Conservation (phyloP, 2,797 vertebrate genomes). For the Tachyglossus aculeatus region DNA sequence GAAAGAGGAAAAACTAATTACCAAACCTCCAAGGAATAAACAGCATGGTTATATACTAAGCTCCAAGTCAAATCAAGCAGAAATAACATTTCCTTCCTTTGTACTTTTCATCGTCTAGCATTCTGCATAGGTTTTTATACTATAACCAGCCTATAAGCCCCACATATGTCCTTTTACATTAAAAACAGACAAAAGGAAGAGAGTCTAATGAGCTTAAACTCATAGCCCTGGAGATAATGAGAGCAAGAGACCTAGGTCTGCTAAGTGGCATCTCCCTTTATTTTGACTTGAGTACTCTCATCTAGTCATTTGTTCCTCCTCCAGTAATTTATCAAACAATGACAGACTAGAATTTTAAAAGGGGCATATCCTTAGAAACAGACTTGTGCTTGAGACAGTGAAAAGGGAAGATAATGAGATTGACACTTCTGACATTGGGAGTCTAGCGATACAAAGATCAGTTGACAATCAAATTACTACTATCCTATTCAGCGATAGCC, state of each 20-base stretch:
- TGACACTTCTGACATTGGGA: slow-evolving; percentile 38
- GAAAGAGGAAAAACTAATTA: not conserved
- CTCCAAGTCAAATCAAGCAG: not conserved
- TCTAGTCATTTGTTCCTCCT: slow-evolving; percentile 17
- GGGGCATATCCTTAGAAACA: not conserved
- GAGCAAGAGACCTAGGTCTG: slow-evolving; percentile 32
- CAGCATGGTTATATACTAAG: not conserved
- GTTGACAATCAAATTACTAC: slow-evolving; percentile 52
- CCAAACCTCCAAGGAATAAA: not conserved
- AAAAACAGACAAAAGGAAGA: slow-evolving; percentile 28
- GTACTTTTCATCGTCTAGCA: not conserved
- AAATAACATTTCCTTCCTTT: not conserved
- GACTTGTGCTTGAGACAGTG: slow-evolving; percentile 22
- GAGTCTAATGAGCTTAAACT: slow-evolving; percentile 23
- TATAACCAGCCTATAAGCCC: not conserved
- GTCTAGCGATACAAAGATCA: slow-evolving; percentile 46
- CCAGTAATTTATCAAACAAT: slow-evolving; percentile 27
- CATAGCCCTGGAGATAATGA: slow-evolving; percentile 26
- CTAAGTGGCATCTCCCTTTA: not conserved
- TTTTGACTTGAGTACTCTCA: slow-evolving; percentile 1
- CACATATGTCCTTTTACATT: slow-evolving; percentile 18
- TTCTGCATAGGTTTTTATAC: not conserved
- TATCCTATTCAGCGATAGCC: slow-evolving; percentile 47
- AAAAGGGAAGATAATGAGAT: slow-evolving; percentile 46
- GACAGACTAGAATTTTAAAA: slow-evolving; percentile 26